phyloP scores from a whole-genome alignment of 2,113 vertebrate species.

The Tylochromis polylepis region DNA sequence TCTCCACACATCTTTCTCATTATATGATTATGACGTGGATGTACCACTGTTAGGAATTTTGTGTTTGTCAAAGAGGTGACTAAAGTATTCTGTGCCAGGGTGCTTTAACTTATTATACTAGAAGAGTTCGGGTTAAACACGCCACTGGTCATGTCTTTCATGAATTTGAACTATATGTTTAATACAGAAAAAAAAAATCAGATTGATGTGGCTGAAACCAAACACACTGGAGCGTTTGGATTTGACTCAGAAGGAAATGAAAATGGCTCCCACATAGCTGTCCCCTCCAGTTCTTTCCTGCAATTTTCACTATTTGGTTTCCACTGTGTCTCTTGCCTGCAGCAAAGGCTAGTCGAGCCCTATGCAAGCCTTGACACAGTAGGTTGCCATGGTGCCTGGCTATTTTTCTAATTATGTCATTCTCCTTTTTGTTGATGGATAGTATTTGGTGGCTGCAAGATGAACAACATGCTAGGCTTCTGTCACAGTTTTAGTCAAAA shows the following conservation, averaged over 20 bases:
- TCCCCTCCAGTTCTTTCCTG: slow-evolving; percentile 1
- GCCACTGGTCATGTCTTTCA: not conserved
- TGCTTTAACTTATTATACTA: not conserved
- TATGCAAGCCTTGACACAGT: slow-evolving; percentile 36
- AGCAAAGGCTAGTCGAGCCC: slow-evolving; percentile 33
- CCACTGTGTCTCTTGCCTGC: slow-evolving; percentile 27
- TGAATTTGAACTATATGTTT: not conserved
- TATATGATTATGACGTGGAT: not conserved
- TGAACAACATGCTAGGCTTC: slow-evolving; percentile 14
- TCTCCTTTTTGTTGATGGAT: not conserved
- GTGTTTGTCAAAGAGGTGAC: not conserved
- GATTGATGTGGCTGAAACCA: not conserved
- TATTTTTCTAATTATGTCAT: slow-evolving; percentile 49
- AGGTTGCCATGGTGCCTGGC: slow-evolving; percentile 36
- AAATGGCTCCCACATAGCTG: not conserved
- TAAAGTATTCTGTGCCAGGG: not conserved
- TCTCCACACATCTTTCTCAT: not conserved
- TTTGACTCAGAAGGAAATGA: slow-evolving; percentile 13
- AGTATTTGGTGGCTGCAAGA: slow-evolving; percentile 15
- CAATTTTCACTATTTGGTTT: slow-evolving; percentile 47
- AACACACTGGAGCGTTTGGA: not conserved
- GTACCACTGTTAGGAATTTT: not conserved
- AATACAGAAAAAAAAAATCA: not conserved
- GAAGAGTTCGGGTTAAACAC: not conserved
- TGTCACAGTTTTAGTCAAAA: not conserved